These are phyloP conservation scores for Kradibia gibbosae DNA, from an alignment of 1,140 invertebrate species.

Conservation along the genomic window DNA sequence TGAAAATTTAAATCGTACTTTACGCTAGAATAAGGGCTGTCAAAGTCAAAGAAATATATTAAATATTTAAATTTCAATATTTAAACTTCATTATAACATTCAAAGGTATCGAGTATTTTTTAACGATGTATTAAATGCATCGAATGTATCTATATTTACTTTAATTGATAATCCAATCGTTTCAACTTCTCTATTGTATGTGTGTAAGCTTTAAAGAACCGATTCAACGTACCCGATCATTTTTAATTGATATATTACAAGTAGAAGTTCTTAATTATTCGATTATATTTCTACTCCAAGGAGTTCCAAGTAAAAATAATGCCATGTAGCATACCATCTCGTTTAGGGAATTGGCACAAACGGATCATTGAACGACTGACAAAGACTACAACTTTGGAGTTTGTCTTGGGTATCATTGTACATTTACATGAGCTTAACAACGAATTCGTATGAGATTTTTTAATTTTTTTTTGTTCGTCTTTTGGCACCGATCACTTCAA, in stretches of 20 bases:
- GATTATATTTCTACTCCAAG: background rate
- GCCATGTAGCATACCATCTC: background rate
- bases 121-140: background rate
- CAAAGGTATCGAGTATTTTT: background rate
- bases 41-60: background rate
- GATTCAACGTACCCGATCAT: background rate
- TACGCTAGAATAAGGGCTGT: background rate
- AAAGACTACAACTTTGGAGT: conserved; percentile 24
- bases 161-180: background rate
- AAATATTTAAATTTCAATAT: no score
- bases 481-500: conserved; percentile 34
- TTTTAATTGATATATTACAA: background rate
- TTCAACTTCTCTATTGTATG: background rate
- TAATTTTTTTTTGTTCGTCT: background rate
- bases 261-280: background rate
- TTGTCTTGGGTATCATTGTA: conserved; percentile 28
- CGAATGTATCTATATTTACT: background rate
- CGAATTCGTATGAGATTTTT: conserved; percentile 37
- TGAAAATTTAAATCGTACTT: background rate
- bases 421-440: conserved; percentile 46
- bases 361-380: conserved; percentile 38
- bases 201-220: background rate
- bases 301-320: background rate
- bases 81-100: no score
- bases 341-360: conserved; percentile 44